These are phyloP conservation scores for Uromys caudimaculatus DNA, from an alignment of 2,797 vertebrate species.

Conservation along the genomic window DNA sequence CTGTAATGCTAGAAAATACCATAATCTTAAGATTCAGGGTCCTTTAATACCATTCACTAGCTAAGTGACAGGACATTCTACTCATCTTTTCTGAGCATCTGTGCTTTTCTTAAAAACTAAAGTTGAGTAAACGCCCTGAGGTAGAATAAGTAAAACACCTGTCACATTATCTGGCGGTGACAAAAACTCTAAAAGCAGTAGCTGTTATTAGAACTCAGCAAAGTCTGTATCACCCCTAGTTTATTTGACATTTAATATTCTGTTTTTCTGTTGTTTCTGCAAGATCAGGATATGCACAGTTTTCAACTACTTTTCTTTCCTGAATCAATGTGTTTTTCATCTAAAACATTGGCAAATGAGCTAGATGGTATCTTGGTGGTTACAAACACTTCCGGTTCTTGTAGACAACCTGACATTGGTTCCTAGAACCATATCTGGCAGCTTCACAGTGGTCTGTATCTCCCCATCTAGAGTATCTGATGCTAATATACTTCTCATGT, in stretches of 20 bases:
- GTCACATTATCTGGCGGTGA: neutral
- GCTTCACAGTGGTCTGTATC: neutral
- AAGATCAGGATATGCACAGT: neutral
- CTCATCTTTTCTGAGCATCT: neutral
- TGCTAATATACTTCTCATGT: neutral
- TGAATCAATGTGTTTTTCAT: neutral
- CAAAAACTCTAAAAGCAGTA: neutral
- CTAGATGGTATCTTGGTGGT: neutral
- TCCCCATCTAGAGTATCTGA: neutral
- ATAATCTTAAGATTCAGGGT: neutral
- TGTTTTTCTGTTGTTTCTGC: neutral
- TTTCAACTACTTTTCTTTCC: constrained; percentile 30
- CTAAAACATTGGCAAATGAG: neutral
- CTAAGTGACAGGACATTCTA: neutral
- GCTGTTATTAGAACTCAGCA: neutral
- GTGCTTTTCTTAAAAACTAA: neutral
- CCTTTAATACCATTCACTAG: neutral
- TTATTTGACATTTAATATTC: neutral
- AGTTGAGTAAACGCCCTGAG: neutral
- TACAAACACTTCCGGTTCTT: neutral
- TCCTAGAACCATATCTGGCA: neutral
- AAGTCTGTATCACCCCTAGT: neutral
- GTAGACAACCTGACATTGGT: too few relatives aligned
- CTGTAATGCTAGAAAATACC: neutral
- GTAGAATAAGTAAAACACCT: neutral